These are phyloP conservation scores for Chloroclysta siterata DNA, from an alignment of 2,888 invertebrate species.

Conservation along the genomic window DNA sequence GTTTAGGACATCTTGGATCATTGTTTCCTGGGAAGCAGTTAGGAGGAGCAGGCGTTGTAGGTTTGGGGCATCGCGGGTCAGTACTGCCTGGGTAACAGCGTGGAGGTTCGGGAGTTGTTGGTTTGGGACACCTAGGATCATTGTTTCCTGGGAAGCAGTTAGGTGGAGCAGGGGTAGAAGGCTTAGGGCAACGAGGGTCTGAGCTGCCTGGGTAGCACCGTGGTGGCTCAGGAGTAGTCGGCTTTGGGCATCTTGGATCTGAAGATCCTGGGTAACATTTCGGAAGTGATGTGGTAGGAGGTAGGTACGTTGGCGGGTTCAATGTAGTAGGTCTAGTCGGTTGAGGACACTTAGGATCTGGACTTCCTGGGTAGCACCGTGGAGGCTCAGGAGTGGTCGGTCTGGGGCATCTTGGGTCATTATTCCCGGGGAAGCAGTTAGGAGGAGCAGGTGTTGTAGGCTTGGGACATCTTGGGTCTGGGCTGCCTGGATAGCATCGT, in stretches of 20 bases:
- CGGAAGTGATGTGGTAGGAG: slow-evolving; percentile 45
- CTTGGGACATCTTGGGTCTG: slow-evolving; percentile 58
- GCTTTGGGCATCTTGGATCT: slow-evolving; percentile 47
- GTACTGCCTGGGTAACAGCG: slow-evolving; percentile 50
- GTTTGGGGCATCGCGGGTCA: slow-evolving; percentile 37
- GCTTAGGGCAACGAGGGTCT: slow-evolving; percentile 46
- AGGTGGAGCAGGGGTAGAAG: slow-evolving; percentile 41
- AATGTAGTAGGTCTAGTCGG: slow-evolving; percentile 41
- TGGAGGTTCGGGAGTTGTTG: slow-evolving; percentile 46
- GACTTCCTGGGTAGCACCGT: slow-evolving; percentile 37
- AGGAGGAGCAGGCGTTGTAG: slow-evolving; percentile 30
- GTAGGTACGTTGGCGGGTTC: slow-evolving; percentile 29
- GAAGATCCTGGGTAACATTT: slow-evolving; percentile 45
- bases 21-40: slow-evolving; percentile 40
- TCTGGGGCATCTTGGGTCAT: slow-evolving; percentile 54
- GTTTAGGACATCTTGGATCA: slow-evolving; percentile 52
- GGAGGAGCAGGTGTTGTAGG: slow-evolving; percentile 57
- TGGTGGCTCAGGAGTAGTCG: slow-evolving; percentile 43
- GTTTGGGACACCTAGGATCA: slow-evolving; percentile 38
- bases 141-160: slow-evolving; percentile 32
- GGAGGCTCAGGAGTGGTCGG: slow-evolving; percentile 50
- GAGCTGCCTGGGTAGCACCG: slow-evolving; percentile 45
- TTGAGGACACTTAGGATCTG: slow-evolving; percentile 44
- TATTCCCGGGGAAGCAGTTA: slow-evolving; percentile 50
- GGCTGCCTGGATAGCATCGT: slow-evolving; percentile 58